Percentiles rank a stretch among this genome's conserved stretches.
Conservation (phyloP, 2,888 invertebrate species). For the Elysia crispata region DNA sequence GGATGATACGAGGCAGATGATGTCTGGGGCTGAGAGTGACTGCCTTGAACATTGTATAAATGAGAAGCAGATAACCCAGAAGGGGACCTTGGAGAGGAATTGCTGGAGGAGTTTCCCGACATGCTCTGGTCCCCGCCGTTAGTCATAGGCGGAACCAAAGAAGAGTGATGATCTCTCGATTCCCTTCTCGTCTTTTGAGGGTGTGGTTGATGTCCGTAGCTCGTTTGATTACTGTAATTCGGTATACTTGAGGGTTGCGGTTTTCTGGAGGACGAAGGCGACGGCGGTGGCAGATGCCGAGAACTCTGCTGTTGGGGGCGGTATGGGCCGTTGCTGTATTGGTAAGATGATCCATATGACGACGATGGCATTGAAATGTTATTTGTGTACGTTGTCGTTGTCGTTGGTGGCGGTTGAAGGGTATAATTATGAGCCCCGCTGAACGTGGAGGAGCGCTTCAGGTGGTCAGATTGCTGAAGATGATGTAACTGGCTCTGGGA, state of each 20-base stretch:
- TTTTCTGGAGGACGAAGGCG: not conserved
- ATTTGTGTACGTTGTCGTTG: too few species aligned
- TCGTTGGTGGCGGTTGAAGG: constrained; percentile 13
- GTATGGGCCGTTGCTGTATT: too few species aligned
- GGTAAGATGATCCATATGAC: not conserved
- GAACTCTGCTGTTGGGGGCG: too few species aligned
- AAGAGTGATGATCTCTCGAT: constrained; percentile 18
- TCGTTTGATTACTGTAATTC: not conserved
- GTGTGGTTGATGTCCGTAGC: not conserved
- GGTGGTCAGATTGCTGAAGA: constrained; percentile 44
- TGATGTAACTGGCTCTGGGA: not conserved
- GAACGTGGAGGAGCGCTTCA: constrained; percentile 82
- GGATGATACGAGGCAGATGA: not conserved
- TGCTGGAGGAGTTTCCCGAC: not conserved
- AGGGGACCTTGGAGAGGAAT: not conserved
- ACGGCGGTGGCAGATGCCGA: too few species aligned
- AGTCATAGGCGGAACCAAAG: constrained; percentile 5
- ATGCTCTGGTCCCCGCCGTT: constrained; percentile 26
- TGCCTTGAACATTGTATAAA: not conserved
- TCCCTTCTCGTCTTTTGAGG: too few species aligned
- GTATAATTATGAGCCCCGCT: constrained; percentile 76
- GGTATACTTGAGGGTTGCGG: not conserved
- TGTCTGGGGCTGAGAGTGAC: not conserved
- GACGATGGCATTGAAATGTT: constrained; percentile 27
- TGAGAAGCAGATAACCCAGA: not conserved